phyloP scores from a whole-genome alignment of 2,113 vertebrate genomes.

The Paramormyrops kingsleyae region DNA sequence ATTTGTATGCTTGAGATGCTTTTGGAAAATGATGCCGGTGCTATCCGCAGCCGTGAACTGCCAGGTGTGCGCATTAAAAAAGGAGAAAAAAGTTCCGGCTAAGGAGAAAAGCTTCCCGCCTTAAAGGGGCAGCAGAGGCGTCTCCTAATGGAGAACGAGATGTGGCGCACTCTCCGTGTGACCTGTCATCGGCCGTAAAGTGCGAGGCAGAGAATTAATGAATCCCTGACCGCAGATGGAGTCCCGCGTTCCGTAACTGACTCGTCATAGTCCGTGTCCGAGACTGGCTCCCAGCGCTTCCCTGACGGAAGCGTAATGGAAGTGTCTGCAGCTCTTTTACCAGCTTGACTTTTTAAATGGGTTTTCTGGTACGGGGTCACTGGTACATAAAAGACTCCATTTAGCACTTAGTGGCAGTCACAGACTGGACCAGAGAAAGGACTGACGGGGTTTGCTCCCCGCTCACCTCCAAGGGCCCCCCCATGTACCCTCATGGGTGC shows the following conservation, averaged over 20 bases:
- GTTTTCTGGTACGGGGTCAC: conserved; percentile 24
- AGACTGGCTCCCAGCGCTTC: not conserved
- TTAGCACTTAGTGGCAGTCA: conserved; percentile 22
- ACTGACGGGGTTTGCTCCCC: conserved; percentile 27
- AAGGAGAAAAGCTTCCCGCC: conserved; percentile 22
- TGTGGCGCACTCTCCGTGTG: conserved; percentile 7
- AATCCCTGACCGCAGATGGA: conserved; percentile 34
- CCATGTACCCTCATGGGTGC: not conserved
- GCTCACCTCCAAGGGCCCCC: not conserved
- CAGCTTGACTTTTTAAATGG: conserved; percentile 41
- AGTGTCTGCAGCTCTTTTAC: conserved; percentile 44
- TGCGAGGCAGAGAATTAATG: conserved; percentile 39
- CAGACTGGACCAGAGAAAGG: conserved; percentile 27
- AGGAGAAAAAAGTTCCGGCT: not conserved
- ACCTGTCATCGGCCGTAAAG: conserved; percentile 33
- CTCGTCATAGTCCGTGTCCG: conserved; percentile 19
- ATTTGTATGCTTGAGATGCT: not conserved
- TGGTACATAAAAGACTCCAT: conserved; percentile 30
- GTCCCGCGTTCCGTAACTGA: conserved; percentile 24
- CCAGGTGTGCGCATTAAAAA: not conserved
- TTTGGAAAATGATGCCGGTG: not conserved
- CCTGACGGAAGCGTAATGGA: conserved; percentile 22
- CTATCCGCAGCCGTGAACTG: not conserved
- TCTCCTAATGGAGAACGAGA: not conserved
- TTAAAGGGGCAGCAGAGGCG: conserved; percentile 6